Conservation (phyloP, 2,113 vertebrate species). For the Puntigrus tetrazona region DNA sequence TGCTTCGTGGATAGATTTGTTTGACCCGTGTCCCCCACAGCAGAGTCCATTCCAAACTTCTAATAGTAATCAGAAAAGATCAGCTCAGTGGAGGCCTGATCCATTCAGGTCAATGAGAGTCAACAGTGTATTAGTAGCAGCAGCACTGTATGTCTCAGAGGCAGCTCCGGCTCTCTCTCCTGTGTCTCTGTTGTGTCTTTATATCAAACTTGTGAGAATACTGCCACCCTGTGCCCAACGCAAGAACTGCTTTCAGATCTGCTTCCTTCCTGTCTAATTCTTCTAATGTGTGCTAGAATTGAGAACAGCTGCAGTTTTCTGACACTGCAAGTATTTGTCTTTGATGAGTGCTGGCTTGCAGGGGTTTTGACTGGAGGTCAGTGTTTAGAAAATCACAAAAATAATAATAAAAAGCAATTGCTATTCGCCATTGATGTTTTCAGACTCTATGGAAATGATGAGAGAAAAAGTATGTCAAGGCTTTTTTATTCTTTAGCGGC, state of each 20-base stretch:
- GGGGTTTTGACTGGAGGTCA: neutral
- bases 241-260: neutral
- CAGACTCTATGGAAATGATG: neutral
- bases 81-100: constrained; percentile 51
- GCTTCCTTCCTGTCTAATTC: neutral
- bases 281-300: neutral
- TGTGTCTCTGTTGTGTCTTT: neutral
- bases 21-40: constrained; percentile 50
- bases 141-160: constrained; percentile 37
- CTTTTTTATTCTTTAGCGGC: constrained; percentile 38
- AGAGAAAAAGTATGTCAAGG: constrained; percentile 41
- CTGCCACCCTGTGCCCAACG: constrained; percentile 55
- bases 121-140: constrained; percentile 39
- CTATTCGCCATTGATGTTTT: neutral
- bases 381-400: neutral
- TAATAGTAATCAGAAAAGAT: constrained; percentile 51
- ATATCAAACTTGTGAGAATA: constrained; percentile 47
- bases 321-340: neutral
- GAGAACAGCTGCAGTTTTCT: neutral
- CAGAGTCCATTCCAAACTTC: constrained; percentile 18
- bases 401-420: neutral
- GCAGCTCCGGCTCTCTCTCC: neutral
- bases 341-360: constrained; percentile 8
- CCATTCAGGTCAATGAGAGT: constrained; percentile 55
- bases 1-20: constrained; percentile 40